These are phyloP conservation scores for Heliconius himera DNA, from an alignment of 1,140 invertebrate species.

Conservation along the genomic window DNA sequence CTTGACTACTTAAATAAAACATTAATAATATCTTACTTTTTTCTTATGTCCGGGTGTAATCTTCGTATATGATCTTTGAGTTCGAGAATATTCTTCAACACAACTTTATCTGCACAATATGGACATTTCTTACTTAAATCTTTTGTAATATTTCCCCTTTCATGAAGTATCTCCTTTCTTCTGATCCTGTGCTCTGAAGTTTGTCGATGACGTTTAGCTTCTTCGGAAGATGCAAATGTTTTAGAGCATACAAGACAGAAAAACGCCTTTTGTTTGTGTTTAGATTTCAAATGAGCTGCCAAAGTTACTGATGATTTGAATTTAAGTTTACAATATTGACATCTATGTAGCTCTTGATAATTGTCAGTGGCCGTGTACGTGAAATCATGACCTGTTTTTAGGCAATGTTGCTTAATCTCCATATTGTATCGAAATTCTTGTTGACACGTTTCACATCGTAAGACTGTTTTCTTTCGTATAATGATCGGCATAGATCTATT, in stretches of 20 bases:
- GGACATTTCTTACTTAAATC: slow-evolving; percentile 81
- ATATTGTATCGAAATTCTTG: slow-evolving; percentile 86
- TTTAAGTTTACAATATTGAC: slow-evolving; percentile 82
- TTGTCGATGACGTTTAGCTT: slow-evolving; percentile 86
- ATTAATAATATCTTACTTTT: slow-evolving; percentile 54
- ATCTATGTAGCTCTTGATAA: slow-evolving; percentile 85
- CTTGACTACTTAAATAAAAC: too few species aligned
- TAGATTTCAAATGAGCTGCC: slow-evolving; percentile 84
- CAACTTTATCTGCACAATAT: slow-evolving; percentile 81
- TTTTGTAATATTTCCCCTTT: slow-evolving; percentile 64
- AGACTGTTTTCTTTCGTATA: slow-evolving; percentile 85
- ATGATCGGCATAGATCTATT: slow-evolving; percentile 91
- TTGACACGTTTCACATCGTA: slow-evolving; percentile 84
- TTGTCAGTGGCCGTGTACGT: slow-evolving; percentile 82
- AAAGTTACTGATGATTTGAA: slow-evolving; percentile 84
- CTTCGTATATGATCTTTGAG: slow-evolving; percentile 86
- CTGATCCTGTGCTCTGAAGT: slow-evolving; percentile 83
- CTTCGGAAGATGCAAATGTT: slow-evolving; percentile 83
- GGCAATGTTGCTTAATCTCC: slow-evolving; percentile 85
- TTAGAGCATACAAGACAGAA: slow-evolving; percentile 86
- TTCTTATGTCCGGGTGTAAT: slow-evolving; percentile 83
- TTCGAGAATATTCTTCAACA: slow-evolving; percentile 81
- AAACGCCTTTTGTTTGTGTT: slow-evolving; percentile 82
- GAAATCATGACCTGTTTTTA: slow-evolving; percentile 79
- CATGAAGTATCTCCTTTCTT: slow-evolving; percentile 72